A percentile compares a stretch with the other conserved stretches of the same genome.
Evolutionary conservation across 2,113 vertebrate genomes (phyloP).

Genomic region (Phodopus roborovskii): DNA sequence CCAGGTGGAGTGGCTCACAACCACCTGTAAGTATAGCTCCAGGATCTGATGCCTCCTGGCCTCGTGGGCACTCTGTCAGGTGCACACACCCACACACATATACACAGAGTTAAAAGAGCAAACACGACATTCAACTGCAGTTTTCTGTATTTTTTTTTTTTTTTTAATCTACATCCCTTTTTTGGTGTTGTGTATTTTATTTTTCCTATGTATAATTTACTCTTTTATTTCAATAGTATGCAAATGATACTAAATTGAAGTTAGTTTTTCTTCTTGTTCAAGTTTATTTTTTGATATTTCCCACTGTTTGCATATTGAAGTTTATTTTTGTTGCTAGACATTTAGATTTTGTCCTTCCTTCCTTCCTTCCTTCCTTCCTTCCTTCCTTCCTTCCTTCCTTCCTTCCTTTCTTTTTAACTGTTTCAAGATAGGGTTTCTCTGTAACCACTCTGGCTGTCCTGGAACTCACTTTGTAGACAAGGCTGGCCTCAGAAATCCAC

Average conservation of each 20-base stretch:
- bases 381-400: too few relatives aligned
- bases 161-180: neutral
- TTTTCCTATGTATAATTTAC: neutral
- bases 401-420: neutral
- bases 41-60: neutral
- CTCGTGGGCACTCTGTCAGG: neutral
- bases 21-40: neutral
- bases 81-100: neutral
- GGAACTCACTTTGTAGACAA: too few relatives aligned
- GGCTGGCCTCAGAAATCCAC: too few relatives aligned
- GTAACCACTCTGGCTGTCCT: neutral
- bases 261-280: neutral
- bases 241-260: neutral
- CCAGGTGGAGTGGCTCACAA: too few relatives aligned
- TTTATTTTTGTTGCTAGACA: neutral
- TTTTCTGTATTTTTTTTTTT: neutral
- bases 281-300: slow-evolving; percentile 28
- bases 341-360: too few relatives aligned
- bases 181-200: neutral
- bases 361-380: too few relatives aligned
- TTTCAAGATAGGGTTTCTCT: neutral
- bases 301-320: neutral
- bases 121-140: neutral
- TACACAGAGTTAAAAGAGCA: neutral
- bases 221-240: neutral